These are phyloP conservation scores for Passer montanus DNA, from an alignment of 2,113 vertebrate genomes.

Conservation along the genomic window DNA sequence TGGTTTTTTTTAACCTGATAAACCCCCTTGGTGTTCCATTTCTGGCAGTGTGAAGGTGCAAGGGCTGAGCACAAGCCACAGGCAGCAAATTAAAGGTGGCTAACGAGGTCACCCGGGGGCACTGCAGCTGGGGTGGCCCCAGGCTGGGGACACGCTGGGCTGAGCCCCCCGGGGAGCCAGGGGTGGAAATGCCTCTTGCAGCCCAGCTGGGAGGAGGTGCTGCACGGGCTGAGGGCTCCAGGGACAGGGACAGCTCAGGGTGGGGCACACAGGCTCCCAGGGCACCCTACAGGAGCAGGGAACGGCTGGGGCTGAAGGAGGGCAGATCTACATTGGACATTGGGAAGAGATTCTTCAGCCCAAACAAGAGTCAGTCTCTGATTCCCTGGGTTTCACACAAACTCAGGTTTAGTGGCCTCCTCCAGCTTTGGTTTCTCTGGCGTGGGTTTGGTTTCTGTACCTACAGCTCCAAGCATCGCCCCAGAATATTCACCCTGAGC, in stretches of 20 bases:
- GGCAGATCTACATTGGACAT: accelerated
- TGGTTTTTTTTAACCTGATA: background rate
- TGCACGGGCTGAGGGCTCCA: background rate
- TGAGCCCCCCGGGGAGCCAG: background rate
- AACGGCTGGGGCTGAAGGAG: accelerated
- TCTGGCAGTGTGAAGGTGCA: background rate
- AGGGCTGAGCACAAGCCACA: background rate
- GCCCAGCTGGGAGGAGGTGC: background rate
- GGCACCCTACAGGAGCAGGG: accelerated
- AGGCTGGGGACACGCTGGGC: accelerated
- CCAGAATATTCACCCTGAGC: background rate
- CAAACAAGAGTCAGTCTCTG: background rate
- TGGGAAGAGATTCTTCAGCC: accelerated
- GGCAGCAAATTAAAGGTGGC: accelerated
- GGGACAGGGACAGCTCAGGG: accelerated
- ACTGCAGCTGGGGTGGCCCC: background rate
- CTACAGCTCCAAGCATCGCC: background rate
- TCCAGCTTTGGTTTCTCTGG: background rate
- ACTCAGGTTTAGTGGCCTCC: background rate
- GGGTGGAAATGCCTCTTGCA: background rate
- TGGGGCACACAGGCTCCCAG: background rate
- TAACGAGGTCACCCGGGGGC: background rate
- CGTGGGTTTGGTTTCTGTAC: background rate
- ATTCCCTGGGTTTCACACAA: background rate
- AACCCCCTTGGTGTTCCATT: background rate